Conservation (phyloP, 2,113 vertebrate species). For the Anas platyrhynchos region DNA sequence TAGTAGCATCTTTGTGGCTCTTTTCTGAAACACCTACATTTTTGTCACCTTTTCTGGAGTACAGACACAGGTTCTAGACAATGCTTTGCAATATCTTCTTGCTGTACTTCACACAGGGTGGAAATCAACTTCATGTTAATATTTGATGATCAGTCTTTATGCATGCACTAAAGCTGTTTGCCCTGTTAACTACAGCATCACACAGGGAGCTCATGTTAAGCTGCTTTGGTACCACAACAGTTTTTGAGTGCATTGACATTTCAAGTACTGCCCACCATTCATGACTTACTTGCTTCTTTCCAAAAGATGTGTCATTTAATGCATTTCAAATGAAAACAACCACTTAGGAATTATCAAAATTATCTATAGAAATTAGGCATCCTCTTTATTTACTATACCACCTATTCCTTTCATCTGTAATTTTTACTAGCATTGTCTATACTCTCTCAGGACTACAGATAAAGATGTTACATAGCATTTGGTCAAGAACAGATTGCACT, state of each 20-base stretch:
- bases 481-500: slow-evolving; percentile 59
- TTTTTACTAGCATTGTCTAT: neutral
- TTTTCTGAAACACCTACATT: neutral
- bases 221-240: neutral
- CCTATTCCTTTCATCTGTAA: neutral
- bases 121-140: rapidly evolving
- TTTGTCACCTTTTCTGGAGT: neutral
- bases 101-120: neutral
- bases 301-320: neutral
- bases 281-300: neutral
- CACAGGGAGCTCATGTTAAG: neutral
- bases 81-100: neutral
- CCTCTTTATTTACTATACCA: neutral
- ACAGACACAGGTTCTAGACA: neutral
- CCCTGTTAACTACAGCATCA: neutral
- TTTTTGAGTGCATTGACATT: neutral
- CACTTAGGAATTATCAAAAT: neutral
- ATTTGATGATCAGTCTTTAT: neutral
- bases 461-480: slow-evolving; percentile 36
- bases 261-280: neutral
- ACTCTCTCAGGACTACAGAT: neutral
- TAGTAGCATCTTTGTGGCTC: neutral
- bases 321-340: neutral
- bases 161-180: neutral
- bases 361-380: neutral